Evolutionary conservation across 1,140 invertebrate genomes (phyloP), one percentile per base, ranked within the genome.

Genomic region (Habropoda laboriosa): DNA sequence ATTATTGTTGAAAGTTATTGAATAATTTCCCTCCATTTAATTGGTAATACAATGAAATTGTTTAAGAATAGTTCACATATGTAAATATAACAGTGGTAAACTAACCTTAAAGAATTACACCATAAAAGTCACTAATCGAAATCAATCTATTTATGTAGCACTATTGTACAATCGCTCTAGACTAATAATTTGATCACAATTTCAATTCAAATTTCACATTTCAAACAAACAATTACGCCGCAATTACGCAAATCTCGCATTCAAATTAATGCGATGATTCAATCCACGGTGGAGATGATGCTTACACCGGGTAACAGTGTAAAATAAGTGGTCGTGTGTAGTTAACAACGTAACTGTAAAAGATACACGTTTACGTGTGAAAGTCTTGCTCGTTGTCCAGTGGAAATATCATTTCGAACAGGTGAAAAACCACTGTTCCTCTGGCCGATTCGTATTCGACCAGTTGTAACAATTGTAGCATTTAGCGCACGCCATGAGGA

Each of bases 291-390:
- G 45, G 18, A n/a, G n/a, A 30, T 64, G 27, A 18, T 30, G 38
- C 18, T 1, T 32, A 18, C 42, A 32, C 10, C 60, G 7, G 16
- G 21, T 42, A 40, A 2, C 60, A 6, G 38, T 8, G 13, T 35
- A 21, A 16, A 21, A 42, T 7, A 12, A 32, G 16, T 47, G 13
- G 30, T 45, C n/a, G 21, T 13, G 10, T 18, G 38, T 24, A 18
- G 30, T 18, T 45, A 60, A 72, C 57, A n/a, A 45, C 40, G n/a
- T 72, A 72, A 72, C 70, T 60, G 70, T 72, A 60, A 72, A 63
- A 51, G 5, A 5, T 18, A 27, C 21, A 21, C 35, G 6, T 72
- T 72, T 35, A 45, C 30, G 42, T 58, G 40, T 24, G 55, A 47
- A 72, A 72, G 35, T 60, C 30, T 72, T 40, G 30, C 24, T 32